Evolutionary conservation across 2,888 invertebrate species (phyloP).

Genomic region (Cataglyphis rosenhaueri): DNA sequence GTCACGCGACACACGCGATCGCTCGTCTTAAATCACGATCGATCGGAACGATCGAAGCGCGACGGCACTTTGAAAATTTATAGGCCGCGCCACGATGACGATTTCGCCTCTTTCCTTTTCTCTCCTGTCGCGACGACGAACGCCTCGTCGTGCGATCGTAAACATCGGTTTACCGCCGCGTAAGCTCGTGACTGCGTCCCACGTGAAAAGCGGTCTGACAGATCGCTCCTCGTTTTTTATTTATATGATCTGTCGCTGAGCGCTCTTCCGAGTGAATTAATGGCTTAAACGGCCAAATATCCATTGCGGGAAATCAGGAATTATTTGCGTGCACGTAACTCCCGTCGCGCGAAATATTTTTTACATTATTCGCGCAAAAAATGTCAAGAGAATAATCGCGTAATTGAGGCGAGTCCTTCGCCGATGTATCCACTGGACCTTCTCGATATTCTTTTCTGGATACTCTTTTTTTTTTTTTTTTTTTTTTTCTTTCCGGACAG

Average conservation of each 20-base stretch:
- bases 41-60: slow-evolving; percentile 51
- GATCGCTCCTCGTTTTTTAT: not conserved
- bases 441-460: not conserved
- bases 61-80: slow-evolving; percentile 47
- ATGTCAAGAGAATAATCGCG: slow-evolving; percentile 2
- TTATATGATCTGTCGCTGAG: not conserved
- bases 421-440: not conserved
- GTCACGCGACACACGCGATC: slow-evolving; percentile 72
- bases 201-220: slow-evolving; percentile 18
- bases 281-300: not conserved
- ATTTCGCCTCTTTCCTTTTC: not conserved
- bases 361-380: not conserved
- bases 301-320: slow-evolving; percentile 3
- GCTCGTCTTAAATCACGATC: slow-evolving; percentile 61
- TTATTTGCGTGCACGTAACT: slow-evolving; percentile 25
- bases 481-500: not conserved
- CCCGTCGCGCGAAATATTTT: slow-evolving; percentile 9
- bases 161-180: slow-evolving; percentile 20
- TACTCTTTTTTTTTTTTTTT: not conserved
- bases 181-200: not conserved
- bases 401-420: slow-evolving; percentile 22
- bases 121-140: slow-evolving; percentile 11
- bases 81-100: not conserved
- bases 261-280: not conserved
- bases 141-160: slow-evolving; percentile 20